Percentiles rank a stretch among this genome's conserved stretches.
Conservation (phyloP, 2,113 vertebrate genomes). For the Murina feae region DNA sequence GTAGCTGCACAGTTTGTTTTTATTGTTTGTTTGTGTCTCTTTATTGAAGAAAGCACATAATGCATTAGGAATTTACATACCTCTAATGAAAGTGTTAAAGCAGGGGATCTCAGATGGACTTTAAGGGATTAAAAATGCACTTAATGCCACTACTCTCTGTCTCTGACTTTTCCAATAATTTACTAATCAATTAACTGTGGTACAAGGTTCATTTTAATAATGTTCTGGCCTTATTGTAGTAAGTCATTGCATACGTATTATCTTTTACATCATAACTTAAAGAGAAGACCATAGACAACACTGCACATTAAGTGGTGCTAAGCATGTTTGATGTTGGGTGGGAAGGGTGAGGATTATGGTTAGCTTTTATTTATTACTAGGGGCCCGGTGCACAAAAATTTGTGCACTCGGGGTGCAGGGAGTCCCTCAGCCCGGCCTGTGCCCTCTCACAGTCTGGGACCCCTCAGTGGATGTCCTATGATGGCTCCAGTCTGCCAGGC, state of each 20-base stretch:
- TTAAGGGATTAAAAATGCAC: neutral
- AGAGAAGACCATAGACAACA: neutral
- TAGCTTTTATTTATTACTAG: neutral
- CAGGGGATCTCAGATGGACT: neutral
- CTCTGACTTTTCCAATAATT: neutral
- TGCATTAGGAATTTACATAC: neutral
- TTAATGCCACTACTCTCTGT: neutral
- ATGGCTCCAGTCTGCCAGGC: too few relatives aligned
- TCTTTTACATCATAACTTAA: neutral
- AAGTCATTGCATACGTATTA: neutral
- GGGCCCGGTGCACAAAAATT: too few relatives aligned
- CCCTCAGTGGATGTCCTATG: too few relatives aligned
- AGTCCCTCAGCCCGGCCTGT: too few relatives aligned
- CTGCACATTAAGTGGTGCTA: neutral
- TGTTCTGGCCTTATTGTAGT: neutral
- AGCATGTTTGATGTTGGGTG: neutral
- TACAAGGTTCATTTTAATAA: neutral
- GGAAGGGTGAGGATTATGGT: neutral
- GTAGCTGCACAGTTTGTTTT: slow-evolving; percentile 83
- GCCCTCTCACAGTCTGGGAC: too few relatives aligned
- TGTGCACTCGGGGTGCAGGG: too few relatives aligned
- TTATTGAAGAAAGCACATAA: neutral
- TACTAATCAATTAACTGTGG: neutral
- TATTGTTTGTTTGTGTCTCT: slow-evolving; percentile 67
- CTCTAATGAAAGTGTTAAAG: neutral